Evolutionary conservation across 2,797 vertebrate species (phyloP).

Genomic region (Tapera naevia): DNA sequence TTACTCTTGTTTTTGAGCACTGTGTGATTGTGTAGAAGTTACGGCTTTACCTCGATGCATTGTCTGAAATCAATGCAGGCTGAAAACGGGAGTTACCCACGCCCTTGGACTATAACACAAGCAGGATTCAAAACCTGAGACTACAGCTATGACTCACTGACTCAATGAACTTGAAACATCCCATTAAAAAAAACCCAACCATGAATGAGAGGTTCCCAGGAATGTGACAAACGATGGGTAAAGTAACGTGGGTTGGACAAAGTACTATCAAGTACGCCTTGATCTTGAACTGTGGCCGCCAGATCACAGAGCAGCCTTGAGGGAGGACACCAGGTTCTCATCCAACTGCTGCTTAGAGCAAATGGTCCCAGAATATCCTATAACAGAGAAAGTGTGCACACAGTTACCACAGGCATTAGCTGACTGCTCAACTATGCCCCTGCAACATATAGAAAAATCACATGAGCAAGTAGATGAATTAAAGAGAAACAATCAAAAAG

Average conservation of each 20-base stretch:
- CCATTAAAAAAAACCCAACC: not conserved
- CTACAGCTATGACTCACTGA: not conserved
- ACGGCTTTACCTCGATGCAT: not conserved
- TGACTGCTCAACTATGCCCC: not conserved
- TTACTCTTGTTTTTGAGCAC: not conserved
- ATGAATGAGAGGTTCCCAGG: not conserved
- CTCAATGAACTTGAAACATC: constrained; percentile 23
- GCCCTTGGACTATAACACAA: not conserved
- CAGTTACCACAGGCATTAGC: not conserved
- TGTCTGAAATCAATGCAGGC: not conserved
- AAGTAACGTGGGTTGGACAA: not conserved
- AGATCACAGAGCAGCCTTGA: constrained; percentile 30
- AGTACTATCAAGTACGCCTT: constrained; percentile 32
- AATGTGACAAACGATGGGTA: not conserved
- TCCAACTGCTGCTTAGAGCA: not conserved
- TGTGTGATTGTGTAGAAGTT: not conserved
- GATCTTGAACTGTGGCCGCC: constrained; percentile 37
- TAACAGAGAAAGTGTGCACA: not conserved
- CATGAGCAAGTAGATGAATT: not conserved
- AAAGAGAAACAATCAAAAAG: constrained; percentile 16
- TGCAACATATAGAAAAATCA: constrained; percentile 8
- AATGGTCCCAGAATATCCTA: constrained; percentile 41
- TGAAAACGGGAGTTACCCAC: rapidly evolving
- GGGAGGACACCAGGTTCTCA: constrained; percentile 49
- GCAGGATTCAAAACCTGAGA: not conserved